Evolutionary conservation across 2,888 invertebrate genomes (phyloP).

Genomic region (Eristalis arbustorum): DNA sequence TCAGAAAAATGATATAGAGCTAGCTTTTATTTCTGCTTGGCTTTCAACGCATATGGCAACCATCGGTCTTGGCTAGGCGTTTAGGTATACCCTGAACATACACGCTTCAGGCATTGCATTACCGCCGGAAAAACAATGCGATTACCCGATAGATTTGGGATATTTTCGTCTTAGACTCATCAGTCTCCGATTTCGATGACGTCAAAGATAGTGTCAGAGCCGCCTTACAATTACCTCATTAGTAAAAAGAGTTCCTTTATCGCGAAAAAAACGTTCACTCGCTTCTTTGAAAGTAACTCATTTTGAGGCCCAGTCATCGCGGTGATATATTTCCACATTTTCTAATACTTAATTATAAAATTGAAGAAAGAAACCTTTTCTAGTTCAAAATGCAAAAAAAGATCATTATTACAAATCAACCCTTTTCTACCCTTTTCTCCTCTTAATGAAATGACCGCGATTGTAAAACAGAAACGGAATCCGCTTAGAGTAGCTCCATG

Average conservation of each 20-base stretch:
- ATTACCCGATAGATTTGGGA: too few species aligned
- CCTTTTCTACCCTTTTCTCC: not conserved
- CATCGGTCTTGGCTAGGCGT: too few species aligned
- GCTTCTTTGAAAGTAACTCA: not conserved
- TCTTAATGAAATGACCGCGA: not conserved
- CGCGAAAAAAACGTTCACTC: slow-evolving; percentile 7
- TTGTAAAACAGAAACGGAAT: not conserved
- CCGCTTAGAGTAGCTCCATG: not conserved
- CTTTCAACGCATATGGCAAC: too few species aligned
- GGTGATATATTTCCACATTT: slow-evolving; percentile 35
- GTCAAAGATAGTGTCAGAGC: slow-evolving; percentile 19
- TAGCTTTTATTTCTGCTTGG: too few species aligned
- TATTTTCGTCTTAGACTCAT: too few species aligned
- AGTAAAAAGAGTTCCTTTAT: slow-evolving; percentile 1
- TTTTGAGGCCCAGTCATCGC: not conserved
- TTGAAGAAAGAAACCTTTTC: not conserved
- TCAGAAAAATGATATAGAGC: too few species aligned
- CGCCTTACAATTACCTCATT: slow-evolving; percentile 25
- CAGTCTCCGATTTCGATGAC: not conserved
- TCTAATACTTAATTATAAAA: slow-evolving; percentile 20
- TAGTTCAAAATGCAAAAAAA: not conserved
- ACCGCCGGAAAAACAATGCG: too few species aligned
- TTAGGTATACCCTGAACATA: too few species aligned
- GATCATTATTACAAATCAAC: not conserved
- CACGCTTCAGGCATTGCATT: too few species aligned